Conservation (phyloP, 2,797 vertebrate species). For the Cephalopachus bancanus region DNA sequence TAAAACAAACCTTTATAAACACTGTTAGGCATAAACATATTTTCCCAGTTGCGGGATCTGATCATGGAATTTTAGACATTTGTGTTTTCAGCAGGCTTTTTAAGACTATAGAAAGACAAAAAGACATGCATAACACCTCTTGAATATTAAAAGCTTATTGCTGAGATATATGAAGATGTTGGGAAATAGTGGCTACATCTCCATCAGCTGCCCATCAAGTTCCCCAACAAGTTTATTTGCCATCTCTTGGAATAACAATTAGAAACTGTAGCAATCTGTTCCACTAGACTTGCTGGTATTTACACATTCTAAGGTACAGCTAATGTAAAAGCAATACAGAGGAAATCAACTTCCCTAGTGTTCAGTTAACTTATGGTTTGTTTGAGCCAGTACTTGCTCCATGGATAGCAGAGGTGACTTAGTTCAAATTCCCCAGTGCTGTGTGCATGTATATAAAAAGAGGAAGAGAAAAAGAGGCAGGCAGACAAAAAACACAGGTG, state of each 20-base stretch:
- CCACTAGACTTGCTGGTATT: background rate
- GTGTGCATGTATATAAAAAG: background rate
- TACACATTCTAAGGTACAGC: background rate
- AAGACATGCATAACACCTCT: background rate
- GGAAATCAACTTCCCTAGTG: background rate
- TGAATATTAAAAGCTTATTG: background rate
- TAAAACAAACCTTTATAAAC: background rate
- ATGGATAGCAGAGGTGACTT: background rate
- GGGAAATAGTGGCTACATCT: background rate
- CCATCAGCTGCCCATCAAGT: background rate
- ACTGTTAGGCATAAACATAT: background rate
- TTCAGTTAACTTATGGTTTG: background rate
- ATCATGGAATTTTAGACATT: background rate
- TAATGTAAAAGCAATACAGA: background rate
- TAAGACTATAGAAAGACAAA: background rate
- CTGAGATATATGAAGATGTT: background rate
- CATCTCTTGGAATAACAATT: background rate
- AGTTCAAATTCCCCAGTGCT: background rate
- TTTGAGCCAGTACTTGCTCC: constrained; percentile 2
- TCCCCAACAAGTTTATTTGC: background rate
- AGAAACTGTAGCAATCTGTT: background rate
- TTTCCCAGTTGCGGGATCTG: background rate
- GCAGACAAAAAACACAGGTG: background rate
- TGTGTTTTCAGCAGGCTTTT: constrained; percentile 17
- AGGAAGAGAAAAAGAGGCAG: background rate